Evolutionary conservation across 2,888 invertebrate genomes (phyloP).

Genomic region (Pollenia labialis): DNA sequence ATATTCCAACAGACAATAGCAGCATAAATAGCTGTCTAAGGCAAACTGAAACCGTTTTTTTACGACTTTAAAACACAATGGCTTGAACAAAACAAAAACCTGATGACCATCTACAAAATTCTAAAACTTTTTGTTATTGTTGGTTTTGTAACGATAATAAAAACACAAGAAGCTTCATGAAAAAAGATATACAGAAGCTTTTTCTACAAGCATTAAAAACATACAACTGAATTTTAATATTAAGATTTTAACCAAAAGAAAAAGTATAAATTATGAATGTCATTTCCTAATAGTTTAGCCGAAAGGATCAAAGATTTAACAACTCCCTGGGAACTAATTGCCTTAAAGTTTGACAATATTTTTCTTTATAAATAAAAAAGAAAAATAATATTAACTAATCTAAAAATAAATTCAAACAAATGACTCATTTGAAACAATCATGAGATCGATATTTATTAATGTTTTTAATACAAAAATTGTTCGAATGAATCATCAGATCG

Average conservation of each 20-base stretch:
- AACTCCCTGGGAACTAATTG: constrained; percentile 55
- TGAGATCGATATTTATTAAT: constrained; percentile 26
- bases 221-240: constrained; percentile 53
- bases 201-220: constrained; percentile 46
- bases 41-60: constrained; percentile 49
- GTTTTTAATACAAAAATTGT: constrained; percentile 17
- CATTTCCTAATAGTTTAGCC: constrained; percentile 28
- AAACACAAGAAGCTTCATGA: constrained; percentile 63
- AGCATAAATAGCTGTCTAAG: neutral
- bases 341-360: constrained; percentile 45
- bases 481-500: constrained; percentile 54
- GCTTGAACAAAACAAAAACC: constrained; percentile 16
- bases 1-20: constrained; percentile 5
- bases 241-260: constrained; percentile 32
- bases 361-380: neutral
- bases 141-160: constrained; percentile 40
- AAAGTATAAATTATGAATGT: constrained; percentile 54
- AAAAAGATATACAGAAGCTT: constrained; percentile 58
- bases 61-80: constrained; percentile 63
- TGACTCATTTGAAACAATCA: constrained; percentile 64
- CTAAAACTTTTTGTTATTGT: constrained; percentile 33
- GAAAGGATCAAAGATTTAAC: constrained; percentile 56
- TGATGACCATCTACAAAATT: constrained; percentile 20
- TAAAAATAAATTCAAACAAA: constrained; percentile 23
- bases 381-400: constrained; percentile 5